A percentile compares a stretch with the other conserved stretches of the same genome.
phyloP scores from a whole-genome alignment of 2,797 vertebrate species.

The Anguilla obscura region DNA sequence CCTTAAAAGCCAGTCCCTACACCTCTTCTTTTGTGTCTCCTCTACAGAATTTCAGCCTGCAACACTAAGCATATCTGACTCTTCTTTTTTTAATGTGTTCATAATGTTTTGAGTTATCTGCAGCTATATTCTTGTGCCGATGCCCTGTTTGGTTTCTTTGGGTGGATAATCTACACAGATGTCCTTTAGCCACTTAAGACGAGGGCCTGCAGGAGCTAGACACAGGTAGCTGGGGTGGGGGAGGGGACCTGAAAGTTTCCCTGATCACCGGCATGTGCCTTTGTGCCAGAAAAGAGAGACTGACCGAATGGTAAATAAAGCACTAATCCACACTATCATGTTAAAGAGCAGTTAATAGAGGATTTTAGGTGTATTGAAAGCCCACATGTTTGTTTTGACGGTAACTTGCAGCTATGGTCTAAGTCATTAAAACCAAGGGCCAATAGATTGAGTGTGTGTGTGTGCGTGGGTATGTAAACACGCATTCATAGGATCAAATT shows the following conservation, averaged over 20 bases:
- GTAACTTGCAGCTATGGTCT: background rate
- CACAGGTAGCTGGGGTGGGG: background rate
- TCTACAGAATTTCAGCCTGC: background rate
- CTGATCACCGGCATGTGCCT: background rate
- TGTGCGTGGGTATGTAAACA: too few species aligned
- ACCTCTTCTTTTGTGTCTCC: slow-evolving; percentile 42
- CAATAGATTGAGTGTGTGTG: too few species aligned
- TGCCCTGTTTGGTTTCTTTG: slow-evolving; percentile 35
- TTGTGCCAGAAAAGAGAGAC: slow-evolving; percentile 2
- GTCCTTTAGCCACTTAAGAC: background rate
- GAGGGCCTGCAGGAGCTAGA: background rate
- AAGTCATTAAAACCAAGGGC: slow-evolving; percentile 5
- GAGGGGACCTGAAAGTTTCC: background rate
- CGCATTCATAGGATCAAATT: too few species aligned
- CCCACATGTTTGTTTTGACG: background rate
- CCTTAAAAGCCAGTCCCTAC: slow-evolving; percentile 43
- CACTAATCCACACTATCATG: background rate
- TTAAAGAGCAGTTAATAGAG: background rate
- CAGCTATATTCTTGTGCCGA: slow-evolving; percentile 26
- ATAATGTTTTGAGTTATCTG: slow-evolving; percentile 15
- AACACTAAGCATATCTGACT: slow-evolving; percentile 30
- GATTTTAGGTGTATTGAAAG: background rate
- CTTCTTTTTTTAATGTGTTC: slow-evolving; percentile 39
- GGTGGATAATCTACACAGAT: slow-evolving; percentile 16
- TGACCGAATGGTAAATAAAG: slow-evolving; percentile 30